These are phyloP conservation scores for Caenorhabditis macrosperma DNA, from an alignment of 2,888 invertebrate genomes.

Conservation along the genomic window DNA sequence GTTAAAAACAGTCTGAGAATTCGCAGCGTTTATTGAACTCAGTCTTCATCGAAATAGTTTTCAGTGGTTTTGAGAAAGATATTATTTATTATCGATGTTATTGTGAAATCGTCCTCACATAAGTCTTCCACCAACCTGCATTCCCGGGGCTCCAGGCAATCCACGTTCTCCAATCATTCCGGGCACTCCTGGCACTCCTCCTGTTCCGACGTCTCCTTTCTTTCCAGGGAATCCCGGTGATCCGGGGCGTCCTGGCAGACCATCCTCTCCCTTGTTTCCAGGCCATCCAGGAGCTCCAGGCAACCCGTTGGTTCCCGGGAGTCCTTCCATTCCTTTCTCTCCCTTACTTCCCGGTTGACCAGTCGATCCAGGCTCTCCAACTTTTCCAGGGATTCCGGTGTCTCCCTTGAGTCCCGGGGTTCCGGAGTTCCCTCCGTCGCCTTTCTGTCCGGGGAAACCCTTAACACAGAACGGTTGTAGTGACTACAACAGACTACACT, in stretches of 20 bases:
- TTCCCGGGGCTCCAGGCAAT: constrained; percentile 73
- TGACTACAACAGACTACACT: not conserved
- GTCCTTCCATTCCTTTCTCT: constrained; percentile 72
- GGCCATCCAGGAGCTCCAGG: constrained; percentile 75
- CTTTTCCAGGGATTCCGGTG: constrained; percentile 71
- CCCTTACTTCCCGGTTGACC: constrained; percentile 69
- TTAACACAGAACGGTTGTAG: constrained; percentile 17
- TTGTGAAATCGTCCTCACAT: no score
- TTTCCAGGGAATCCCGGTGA: constrained; percentile 75
- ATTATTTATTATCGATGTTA: no score
- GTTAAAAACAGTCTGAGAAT: no score
- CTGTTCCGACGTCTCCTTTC: constrained; percentile 62
- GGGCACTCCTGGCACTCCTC: constrained; percentile 69
- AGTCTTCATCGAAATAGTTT: no score
- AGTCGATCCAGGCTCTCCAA: constrained; percentile 68
- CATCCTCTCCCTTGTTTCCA: constrained; percentile 74
- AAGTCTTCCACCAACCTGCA: constrained; percentile 46
- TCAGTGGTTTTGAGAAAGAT: no score
- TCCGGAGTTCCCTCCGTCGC: constrained; percentile 67
- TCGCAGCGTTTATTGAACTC: no score
- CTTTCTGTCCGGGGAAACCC: constrained; percentile 74
- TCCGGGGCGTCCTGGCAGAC: constrained; percentile 73
- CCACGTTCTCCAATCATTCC: constrained; percentile 72
- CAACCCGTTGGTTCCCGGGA: constrained; percentile 69
- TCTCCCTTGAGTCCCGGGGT: constrained; percentile 73